Base-by-base conservation (phyloP, 1,140 invertebrate species). In the Meloidogyne chitwoodi region DNA sequence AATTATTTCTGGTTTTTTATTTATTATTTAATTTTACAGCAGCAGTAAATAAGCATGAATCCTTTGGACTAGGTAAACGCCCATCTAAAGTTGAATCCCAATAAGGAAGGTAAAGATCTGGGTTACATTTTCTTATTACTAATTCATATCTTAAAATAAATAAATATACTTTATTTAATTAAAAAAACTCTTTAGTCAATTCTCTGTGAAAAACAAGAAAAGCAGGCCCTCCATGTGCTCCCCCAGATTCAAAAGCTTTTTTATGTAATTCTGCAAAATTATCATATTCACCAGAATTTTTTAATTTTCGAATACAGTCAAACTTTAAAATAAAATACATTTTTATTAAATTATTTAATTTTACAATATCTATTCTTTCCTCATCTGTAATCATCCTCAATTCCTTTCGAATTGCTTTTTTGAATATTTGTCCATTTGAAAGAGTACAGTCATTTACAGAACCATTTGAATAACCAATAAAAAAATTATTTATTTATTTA, bases 31-130 rank as follows among this genome's bases (percentile, higher is more conserved):
- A n/a, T n/a, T n/a, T n/a, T n/a, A n/a, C n/a, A n/a, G n/a, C n/a
- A n/a, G 77, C 68, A 10, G 81, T 82, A 81, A 87, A 89, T 0
- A 89, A 48, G 29, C 87, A 82, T 0, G 88, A 89, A 29, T 83
- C 71, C 31, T 76, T 56, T 12, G 68, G 26, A 19, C 11, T 5
- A 2, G 68, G 68, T 4, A 69, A 41, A 44, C 68, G 14, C 0
- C 61, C 26, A 61, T 69, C 68, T 29, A 69, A n/a, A 4, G 68
- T 69, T 16, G 29, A n/a, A 61, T 69, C 68, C 68, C 68, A 69
- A 41, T 69, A 69, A n/a, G 68, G 68, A 44, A 69, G 68, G 22
- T 29, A 69, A 16, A 69, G 24, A 16, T 44, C 24, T 1, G 34
- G 34, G 34, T 69, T 34, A 56, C 80, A 71, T n/a, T 75, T 63